Conservation (phyloP, 1,140 invertebrate species). For the Drosophila parvula region DNA sequence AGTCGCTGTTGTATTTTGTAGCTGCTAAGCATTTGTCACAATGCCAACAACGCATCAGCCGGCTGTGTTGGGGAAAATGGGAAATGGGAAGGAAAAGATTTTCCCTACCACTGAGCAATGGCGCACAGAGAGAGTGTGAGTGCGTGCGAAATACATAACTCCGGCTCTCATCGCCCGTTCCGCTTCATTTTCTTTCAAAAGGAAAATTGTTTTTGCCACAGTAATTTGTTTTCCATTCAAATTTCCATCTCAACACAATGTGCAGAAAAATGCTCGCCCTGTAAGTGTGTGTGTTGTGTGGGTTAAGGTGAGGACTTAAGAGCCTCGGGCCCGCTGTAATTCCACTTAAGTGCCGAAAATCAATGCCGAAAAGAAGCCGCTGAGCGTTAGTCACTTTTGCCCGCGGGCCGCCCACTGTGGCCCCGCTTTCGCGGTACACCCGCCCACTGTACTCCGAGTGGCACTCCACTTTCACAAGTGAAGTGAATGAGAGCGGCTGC, state of each 20-base stretch:
- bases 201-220: conserved; percentile 72
- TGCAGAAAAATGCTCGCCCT: conserved; percentile 1
- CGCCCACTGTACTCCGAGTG: conserved; percentile 35
- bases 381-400: conserved; percentile 53
- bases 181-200: conserved; percentile 64
- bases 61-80: conserved; percentile 41
- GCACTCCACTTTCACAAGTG: conserved; percentile 50
- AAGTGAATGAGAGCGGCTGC: conserved; percentile 39
- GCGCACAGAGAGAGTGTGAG: conserved; percentile 20
- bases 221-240: conserved; percentile 77
- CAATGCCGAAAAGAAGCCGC: conserved; percentile 39
- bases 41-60: conserved; percentile 49
- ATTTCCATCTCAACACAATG: conserved; percentile 38
- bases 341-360: conserved; percentile 47
- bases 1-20: conserved; percentile 22
- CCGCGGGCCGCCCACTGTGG: conserved; percentile 5
- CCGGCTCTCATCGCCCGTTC: conserved; percentile 34
- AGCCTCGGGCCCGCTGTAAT: conserved; percentile 31
- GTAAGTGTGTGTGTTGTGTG: background rate
- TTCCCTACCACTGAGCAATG: conserved; percentile 45
- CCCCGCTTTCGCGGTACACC: background rate
- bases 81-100: conserved; percentile 68
- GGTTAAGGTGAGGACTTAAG: conserved; percentile 22
- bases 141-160: conserved; percentile 29
- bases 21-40: conserved; percentile 77